Percentiles rank a stretch among this genome's conserved stretches.
Evolutionary conservation across 2,797 vertebrate species (phyloP).

Genomic region (Etheostoma perlongum): DNA sequence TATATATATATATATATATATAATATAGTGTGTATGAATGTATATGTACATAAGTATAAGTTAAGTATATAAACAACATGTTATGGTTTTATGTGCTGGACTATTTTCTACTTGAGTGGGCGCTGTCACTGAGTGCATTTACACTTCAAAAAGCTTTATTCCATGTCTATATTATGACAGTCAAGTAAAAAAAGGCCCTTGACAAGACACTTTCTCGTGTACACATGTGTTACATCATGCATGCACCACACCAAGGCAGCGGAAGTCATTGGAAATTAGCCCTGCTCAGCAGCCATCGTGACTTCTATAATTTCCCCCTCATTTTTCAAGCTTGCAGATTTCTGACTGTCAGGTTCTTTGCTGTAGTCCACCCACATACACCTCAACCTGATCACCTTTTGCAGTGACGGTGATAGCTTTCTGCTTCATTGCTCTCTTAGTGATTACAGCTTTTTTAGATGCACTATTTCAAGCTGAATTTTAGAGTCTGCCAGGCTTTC

Average conservation of each 20-base stretch:
- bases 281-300: background rate
- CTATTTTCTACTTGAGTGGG: too few species aligned
- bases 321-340: conserved; percentile 32
- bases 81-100: too few species aligned
- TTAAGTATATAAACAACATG: background rate
- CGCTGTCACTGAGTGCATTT: too few species aligned
- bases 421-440: conserved; percentile 27
- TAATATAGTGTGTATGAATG: too few species aligned
- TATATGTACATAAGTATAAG: too few species aligned
- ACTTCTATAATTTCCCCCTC: conserved; percentile 27
- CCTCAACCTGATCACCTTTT: conserved; percentile 52
- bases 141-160: background rate
- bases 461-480: conserved; percentile 23
- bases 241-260: background rate
- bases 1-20: too few species aligned
- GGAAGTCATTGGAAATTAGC: conserved; percentile 5
- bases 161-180: background rate
- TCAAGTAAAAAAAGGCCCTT: too few species aligned
- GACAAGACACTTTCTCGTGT: background rate
- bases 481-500: conserved; percentile 19
- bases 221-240: background rate
- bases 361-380: conserved; percentile 48
- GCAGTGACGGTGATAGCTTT: conserved; percentile 43
- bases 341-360: conserved; percentile 50
- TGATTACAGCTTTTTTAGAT: conserved; percentile 28